Evolutionary conservation across 1,140 invertebrate genomes (phyloP), one percentile per base, ranked within the genome.

Genomic region (Helicoverpa armigera): DNA sequence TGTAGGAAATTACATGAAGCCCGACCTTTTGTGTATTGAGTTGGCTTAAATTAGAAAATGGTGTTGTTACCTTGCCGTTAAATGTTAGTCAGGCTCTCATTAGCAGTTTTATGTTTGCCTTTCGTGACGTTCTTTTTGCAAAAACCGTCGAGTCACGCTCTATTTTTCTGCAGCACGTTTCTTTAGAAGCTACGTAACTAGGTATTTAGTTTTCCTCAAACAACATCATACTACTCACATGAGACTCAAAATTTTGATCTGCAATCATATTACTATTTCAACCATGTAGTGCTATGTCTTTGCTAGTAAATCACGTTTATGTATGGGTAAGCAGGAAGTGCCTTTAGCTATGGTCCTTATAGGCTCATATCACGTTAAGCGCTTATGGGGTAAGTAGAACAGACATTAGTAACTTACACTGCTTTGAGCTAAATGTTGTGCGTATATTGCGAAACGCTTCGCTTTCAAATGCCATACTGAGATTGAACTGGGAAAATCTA

Each of bases 1-100:
- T 51, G 65, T 67, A 51, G 75, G 75, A 54, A 77, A 77, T 77
- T 77, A 61, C 53, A 60, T 58, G 43, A 65, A 31, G 48, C 48
- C 58, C 35, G 23, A 14, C 61, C 61, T 77, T 67, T 75, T 61
- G 53, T 75, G 16, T 51, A 75, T 11, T 48, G 18, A 18, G 35
- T 73, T 43, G 70, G 14, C 16, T 61, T n/a, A 43, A 75, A 61
- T 75, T 58, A 50, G 61, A 31, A 75, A 75, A 61, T 61, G 43
- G 56, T 31, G 56, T 13, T 43, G 23, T 35, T 73, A 73, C 63
- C 35, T 65, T 65, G 43, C 1, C 23, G n/a, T 54, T 14, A 35
- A 35, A 35, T 35, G 35, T 35, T 35, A 35, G 35, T 35, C 35
- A 58, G 18, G 7, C 5, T 58, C n/a, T 58, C 54, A 58, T 58